Evolutionary conservation across 1,140 invertebrate genomes (phyloP), one percentile per base, ranked within the genome.

Genomic region (Theocolax elegans): DNA sequence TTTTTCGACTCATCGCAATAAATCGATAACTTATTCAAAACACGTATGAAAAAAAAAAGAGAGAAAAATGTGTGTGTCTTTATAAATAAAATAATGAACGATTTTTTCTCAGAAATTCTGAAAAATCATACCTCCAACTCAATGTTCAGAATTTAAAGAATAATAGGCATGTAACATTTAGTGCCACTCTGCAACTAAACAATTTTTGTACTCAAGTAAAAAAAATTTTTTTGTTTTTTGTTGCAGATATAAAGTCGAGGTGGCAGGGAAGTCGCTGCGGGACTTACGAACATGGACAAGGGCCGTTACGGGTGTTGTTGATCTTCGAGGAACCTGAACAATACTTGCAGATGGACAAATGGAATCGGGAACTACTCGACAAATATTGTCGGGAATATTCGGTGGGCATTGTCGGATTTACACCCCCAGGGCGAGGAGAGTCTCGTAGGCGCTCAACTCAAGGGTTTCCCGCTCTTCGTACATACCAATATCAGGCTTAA

Each of bases 261-360:
- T 96, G 4, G 91, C 93, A 1, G 95, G 94, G 29, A 97, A 96
- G 81, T 95, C 94, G 77, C 86, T 98, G 65, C 96, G n/a, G 93
- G 95, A 12, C 88, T 98, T 70, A 97, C 95, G 29, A 97, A 97
- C 84, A 87, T 93, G 64, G 96, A 97, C 83, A 97, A 97, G 84
- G 96, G 96, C 23, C 92, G 95, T 77, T 99, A 96, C 86, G 95
- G 95, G 29, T n/a, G 89, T 94, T 98, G 42, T 93, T 99, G 78
- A 92, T 99, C 13, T 98, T 99, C 86, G 97, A 99, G 86, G 97
- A 98, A 86, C 91, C 97, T 72, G 93, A 95, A 80, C 95, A 96
- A 81, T 99, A 99, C 86, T 88, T 98, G 68, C 91, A 94, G 77
- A 95, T 99, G 94, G 96, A 98, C 85, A 94, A 96, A 81, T 98